Base-by-base conservation (phyloP, 2,797 vertebrate genomes). In the Brachyrhaphis roseni region DNA sequence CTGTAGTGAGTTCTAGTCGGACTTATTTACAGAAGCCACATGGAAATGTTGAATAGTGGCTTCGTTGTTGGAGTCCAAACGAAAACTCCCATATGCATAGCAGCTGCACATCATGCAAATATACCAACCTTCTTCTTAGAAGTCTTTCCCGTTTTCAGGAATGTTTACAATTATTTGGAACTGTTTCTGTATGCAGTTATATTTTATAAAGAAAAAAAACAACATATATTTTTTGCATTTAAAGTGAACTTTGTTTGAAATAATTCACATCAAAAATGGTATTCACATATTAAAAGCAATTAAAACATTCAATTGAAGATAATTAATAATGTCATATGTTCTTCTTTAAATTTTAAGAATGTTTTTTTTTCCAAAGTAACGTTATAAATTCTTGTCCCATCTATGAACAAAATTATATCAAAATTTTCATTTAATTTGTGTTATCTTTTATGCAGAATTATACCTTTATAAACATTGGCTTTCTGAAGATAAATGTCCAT, bases 41-140 rank as follows among this genome's bases (percentile, higher is more conserved):
- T 90, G 1, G 88, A 46, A 72, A 49, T 11, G 39, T 41, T 78
- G 77, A 82, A 89, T 3, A 84, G 66, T 1, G 8, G 39, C 49
- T 23, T 84, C 46, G 55, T 70, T 80, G 72, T 62, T 8, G 8
- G 12, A 45, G 0, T 1, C 0, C 36, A 13, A 10, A 74, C 72
- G 23, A 77, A 84, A 80, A 20, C 31, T n/a, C 11, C 12, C 10
- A 2, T 18, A 26, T 31, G 1, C 15, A 45, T 8, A 2, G 36
- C 18, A 2, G 36, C 10, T 5, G 13, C 1, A 26, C 13, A 26
- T 16, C 11, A 79, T 78, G 59, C 45, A 89, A 85, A 87, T 45
- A 31, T 6, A 47, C 4, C 1, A 5, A n/a, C n/a, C n/a, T 3
- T 46, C 5, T 5, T 1, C 75, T 36, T 45, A 46, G 53, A 4